phyloP scores from a whole-genome alignment of 2,797 vertebrate species.

The Sarcoramphus papa region DNA sequence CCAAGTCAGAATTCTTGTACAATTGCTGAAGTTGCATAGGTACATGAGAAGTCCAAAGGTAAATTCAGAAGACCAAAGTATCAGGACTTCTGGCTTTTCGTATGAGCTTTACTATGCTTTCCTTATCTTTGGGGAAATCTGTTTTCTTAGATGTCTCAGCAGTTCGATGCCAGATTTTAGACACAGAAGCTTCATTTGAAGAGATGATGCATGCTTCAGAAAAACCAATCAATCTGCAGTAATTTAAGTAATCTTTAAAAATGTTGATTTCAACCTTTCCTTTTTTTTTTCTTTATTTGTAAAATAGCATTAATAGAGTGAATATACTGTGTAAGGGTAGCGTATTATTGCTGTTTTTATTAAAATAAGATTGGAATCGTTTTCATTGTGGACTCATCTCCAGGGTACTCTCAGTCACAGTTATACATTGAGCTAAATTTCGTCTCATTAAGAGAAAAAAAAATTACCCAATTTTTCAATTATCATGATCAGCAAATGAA shows the following conservation, averaged over 20 bases:
- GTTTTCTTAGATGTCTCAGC: background rate
- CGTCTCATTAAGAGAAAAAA: background rate
- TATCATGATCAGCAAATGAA: background rate
- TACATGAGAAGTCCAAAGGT: background rate
- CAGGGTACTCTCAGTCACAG: background rate
- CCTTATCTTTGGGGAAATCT: background rate
- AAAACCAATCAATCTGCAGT: background rate
- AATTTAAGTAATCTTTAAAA: background rate
- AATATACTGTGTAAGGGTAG: background rate
- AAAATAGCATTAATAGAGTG: background rate
- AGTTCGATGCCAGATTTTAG: background rate
- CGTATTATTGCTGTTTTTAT: background rate
- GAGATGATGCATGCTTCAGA: background rate
- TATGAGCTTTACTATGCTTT: background rate
- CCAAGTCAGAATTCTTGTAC: background rate
- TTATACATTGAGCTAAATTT: background rate
- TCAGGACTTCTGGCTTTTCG: background rate
- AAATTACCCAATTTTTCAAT: background rate
- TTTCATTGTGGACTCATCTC: background rate
- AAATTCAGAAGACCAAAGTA: background rate
- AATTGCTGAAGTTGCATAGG: background rate
- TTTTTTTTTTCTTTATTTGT: background rate
- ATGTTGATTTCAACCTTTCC: background rate
- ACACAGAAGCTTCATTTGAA: background rate
- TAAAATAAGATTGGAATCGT: background rate